Conservation (phyloP, 1,140 invertebrate species). For the Lepeophtheirus salmonis region DNA sequence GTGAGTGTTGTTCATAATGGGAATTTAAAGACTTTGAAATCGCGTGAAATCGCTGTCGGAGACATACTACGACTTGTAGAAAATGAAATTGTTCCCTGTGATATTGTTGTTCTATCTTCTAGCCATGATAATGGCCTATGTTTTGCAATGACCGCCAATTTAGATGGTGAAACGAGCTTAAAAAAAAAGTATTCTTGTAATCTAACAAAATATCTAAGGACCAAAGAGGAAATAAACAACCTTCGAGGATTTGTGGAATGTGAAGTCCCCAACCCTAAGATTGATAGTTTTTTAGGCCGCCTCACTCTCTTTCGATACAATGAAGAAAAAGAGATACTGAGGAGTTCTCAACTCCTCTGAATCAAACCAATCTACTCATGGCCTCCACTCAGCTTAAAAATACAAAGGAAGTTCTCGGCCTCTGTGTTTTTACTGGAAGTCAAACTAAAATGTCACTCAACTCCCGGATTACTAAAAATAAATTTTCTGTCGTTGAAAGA, state of each 20-base stretch:
- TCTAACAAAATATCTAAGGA: constrained; percentile 25
- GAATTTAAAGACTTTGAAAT: constrained; percentile 16
- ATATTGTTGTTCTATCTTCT: constrained; percentile 48
- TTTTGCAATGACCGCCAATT: constrained; percentile 43
- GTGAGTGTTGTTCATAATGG: neutral
- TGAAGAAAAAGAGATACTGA: constrained; percentile 17
- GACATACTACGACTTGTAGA: constrained; percentile 47
- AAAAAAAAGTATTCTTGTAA: constrained; percentile 31
- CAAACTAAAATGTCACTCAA: constrained; percentile 67
- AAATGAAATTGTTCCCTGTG: constrained; percentile 57
- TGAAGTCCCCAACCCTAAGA: constrained; percentile 37
- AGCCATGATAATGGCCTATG: constrained; percentile 32
- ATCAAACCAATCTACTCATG: constrained; percentile 51
- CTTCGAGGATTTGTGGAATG: constrained; percentile 39
- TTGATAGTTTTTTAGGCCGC: constrained; percentile 57
- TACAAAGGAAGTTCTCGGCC: constrained; percentile 47
- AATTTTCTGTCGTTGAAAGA: constrained; percentile 55
- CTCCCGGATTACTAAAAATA: constrained; percentile 49
- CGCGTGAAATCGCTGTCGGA: constrained; percentile 39
- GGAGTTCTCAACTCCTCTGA: constrained; percentile 30
- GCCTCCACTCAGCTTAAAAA: constrained; percentile 59
- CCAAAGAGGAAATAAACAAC: constrained; percentile 28
- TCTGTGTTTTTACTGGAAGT: constrained; percentile 50
- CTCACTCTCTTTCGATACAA: constrained; percentile 23
- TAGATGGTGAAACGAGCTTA: constrained; percentile 48